These are phyloP conservation scores for human DNA, from an alignment of 2,113 vertebrate genomes.

Conservation along the genomic window DNA sequence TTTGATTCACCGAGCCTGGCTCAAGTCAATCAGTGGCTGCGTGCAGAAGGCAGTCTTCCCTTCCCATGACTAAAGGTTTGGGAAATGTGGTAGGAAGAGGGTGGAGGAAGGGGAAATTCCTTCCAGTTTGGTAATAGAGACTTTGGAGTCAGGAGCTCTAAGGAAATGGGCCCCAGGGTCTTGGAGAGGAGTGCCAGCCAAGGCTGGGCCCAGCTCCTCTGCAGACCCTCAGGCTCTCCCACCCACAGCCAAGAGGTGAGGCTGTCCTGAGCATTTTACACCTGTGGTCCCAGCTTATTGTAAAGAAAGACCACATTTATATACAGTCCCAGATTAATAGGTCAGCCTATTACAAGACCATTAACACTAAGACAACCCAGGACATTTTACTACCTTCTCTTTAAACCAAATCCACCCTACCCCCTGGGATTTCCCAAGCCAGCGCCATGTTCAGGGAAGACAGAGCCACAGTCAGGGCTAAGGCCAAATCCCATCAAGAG, in stretches of 20 bases:
- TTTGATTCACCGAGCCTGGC: not conserved
- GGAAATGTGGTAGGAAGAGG: not conserved
- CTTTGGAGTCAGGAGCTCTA: not conserved
- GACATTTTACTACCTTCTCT: not conserved
- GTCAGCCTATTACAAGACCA: not conserved
- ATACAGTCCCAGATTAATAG: not conserved
- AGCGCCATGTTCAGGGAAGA: not conserved
- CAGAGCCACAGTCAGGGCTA: not conserved
- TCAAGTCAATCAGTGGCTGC: rapidly evolving
- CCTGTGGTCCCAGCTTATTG: not conserved
- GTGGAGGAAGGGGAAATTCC: not conserved
- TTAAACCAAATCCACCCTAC: not conserved
- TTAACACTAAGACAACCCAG: not conserved
- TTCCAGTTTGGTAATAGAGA: not conserved
- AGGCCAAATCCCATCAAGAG: not conserved
- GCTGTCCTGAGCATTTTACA: not conserved
- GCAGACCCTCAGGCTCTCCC: not conserved
- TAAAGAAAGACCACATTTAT: not conserved
- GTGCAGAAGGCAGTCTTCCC: not conserved
- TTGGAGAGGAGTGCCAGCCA: not conserved
- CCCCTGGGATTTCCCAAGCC: not conserved
- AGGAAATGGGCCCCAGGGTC: not conserved
- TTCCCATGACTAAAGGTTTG: not conserved
- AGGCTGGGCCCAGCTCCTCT: not conserved
- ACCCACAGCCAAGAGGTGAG: not conserved